A percentile compares a stretch with the other conserved stretches of the same genome.
phyloP scores from a whole-genome alignment of 2,888 invertebrate genomes.

The Drosophila percnosoma region DNA sequence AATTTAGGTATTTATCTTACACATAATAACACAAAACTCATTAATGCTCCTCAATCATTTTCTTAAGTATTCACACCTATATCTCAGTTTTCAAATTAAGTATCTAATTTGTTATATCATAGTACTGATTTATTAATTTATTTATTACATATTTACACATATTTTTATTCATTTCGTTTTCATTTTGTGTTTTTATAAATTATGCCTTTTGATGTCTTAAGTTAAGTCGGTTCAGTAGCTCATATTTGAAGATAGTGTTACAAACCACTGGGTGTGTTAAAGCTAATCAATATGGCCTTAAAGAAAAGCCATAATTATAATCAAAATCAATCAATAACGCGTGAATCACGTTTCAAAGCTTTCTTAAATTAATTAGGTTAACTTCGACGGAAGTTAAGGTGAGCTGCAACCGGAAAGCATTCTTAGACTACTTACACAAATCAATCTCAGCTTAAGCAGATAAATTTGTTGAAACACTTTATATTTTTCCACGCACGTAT shows the following conservation, averaged over 20 bases:
- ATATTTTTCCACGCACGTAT: not conserved
- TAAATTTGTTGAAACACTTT: slow-evolving; percentile 1
- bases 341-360: slow-evolving; percentile 15
- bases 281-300: slow-evolving; percentile 45
- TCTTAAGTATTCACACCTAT: not conserved
- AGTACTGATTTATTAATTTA: not conserved
- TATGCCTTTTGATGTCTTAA: not conserved
- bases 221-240: slow-evolving; percentile 2
- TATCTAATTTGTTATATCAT: not conserved
- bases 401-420: slow-evolving; percentile 11
- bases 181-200: not conserved
- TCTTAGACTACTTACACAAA: not conserved
- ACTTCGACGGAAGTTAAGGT: slow-evolving; percentile 23
- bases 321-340: slow-evolving; percentile 58
- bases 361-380: slow-evolving; percentile 29
- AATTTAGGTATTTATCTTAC: slow-evolving; percentile 19
- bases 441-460: not conserved
- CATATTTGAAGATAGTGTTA: slow-evolving; percentile 8
- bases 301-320: slow-evolving; percentile 63
- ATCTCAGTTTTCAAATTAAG: not conserved
- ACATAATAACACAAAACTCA: not conserved
- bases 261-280: slow-evolving; percentile 31
- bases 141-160: not conserved
- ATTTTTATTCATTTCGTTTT: too few relatives aligned
- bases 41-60: not conserved